Evolutionary conservation across 2,113 vertebrate species (phyloP).

Genomic region (Deroptyus accipitrinus): DNA sequence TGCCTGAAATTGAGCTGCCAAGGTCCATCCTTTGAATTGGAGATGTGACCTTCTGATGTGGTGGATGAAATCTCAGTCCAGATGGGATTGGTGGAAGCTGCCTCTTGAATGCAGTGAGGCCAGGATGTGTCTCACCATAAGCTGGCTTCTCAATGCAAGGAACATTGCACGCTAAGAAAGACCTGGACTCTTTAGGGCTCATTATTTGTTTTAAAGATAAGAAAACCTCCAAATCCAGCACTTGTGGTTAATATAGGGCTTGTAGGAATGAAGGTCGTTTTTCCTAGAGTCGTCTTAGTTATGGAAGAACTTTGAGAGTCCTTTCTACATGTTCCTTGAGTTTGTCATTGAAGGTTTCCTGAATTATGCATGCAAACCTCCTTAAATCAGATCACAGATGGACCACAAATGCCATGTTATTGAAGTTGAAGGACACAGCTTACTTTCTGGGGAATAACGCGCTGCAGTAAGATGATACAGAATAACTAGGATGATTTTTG

Average conservation of each 20-base stretch:
- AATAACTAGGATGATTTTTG: constrained; percentile 15
- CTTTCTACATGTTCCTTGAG: background rate
- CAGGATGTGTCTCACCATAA: background rate
- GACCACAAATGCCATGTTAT: constrained; percentile 36
- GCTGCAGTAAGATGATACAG: constrained; percentile 33
- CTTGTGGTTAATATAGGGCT: background rate
- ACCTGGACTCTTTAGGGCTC: background rate
- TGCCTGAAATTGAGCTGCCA: background rate
- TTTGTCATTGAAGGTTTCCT: background rate
- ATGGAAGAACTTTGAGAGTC: background rate
- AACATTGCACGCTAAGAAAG: background rate
- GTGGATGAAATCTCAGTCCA: background rate
- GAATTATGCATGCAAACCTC: constrained; percentile 9
- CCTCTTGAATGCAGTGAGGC: background rate
- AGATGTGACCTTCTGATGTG: background rate
- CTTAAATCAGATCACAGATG: constrained; percentile 60
- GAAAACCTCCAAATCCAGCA: background rate
- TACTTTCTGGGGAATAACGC: constrained; percentile 49
- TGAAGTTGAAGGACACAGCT: constrained; percentile 54
- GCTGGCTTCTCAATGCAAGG: background rate
- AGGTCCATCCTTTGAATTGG: background rate
- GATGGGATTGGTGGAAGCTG: background rate
- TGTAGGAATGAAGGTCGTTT: background rate
- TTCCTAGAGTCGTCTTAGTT: background rate
- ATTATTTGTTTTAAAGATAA: background rate